Evolutionary conservation across 2,797 vertebrate genomes (phyloP).

Genomic region (Gallirallus australis): DNA sequence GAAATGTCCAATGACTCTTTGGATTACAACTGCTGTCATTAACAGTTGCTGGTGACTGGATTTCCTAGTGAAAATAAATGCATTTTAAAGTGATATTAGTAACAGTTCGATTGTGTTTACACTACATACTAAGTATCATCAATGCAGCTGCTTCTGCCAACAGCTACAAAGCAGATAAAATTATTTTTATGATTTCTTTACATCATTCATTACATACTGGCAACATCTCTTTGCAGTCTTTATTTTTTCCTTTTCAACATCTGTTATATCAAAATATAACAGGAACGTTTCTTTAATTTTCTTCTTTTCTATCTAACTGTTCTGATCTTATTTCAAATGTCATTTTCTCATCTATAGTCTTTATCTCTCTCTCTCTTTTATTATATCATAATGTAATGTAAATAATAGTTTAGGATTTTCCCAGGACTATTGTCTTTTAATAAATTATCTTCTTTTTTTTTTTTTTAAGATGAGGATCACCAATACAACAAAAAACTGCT

Average conservation of each 20-base stretch:
- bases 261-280: not conserved
- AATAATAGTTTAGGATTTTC: not conserved
- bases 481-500: not conserved
- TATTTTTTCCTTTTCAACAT: not conserved
- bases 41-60: not conserved
- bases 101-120: not conserved
- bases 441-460: not conserved
- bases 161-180: not conserved
- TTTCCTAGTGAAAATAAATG: not conserved
- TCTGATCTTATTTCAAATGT: not conserved
- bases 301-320: not conserved
- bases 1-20: not conserved
- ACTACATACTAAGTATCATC: not conserved
- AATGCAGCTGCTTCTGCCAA: not conserved
- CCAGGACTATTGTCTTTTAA: not conserved
- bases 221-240: not conserved
- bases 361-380: not conserved
- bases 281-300: not conserved
- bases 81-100: not conserved
- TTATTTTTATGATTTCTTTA: not conserved
- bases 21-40: not conserved
- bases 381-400: not conserved
- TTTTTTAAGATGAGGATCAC: not conserved
- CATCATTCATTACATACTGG: not conserved
- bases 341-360: not conserved